Conservation (phyloP, 2,797 vertebrate species). For the Chanos chanos region DNA sequence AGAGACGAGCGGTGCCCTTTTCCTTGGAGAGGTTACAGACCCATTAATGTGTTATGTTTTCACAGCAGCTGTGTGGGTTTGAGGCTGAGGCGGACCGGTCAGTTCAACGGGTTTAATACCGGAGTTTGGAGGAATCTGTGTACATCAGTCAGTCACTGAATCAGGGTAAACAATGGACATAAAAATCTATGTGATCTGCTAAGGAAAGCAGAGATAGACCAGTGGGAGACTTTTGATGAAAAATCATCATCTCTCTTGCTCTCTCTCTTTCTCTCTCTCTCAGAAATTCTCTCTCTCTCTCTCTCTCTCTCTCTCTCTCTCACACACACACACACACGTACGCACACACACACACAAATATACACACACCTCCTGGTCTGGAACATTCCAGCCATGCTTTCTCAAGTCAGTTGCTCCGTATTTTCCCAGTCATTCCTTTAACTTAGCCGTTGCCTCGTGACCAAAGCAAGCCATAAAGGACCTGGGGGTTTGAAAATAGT, state of each 20-base stretch:
- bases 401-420: neutral
- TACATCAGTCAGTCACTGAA: too few species aligned
- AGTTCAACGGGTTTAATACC: too few species aligned
- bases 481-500: neutral
- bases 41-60: too few species aligned
- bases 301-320: neutral
- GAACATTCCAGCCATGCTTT: constrained; percentile 22
- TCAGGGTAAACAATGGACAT: neutral
- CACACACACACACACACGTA: constrained; percentile 6
- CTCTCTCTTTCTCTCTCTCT: too few species aligned
- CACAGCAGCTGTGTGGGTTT: too few species aligned
- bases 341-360: neutral
- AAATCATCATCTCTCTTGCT: neutral
- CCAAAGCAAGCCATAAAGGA: neutral
- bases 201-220: neutral
- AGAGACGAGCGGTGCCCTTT: too few species aligned
- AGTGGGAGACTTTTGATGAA: neutral
- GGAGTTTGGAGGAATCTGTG: too few species aligned
- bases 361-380: constrained; percentile 1
- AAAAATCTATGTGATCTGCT: too few species aligned
- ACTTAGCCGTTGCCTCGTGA: too few species aligned
- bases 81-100: too few species aligned
- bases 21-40: too few species aligned
- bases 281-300: neutral
- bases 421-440: neutral